Conservation (phyloP, 2,113 vertebrate species). For the Ammodytes marinus region DNA sequence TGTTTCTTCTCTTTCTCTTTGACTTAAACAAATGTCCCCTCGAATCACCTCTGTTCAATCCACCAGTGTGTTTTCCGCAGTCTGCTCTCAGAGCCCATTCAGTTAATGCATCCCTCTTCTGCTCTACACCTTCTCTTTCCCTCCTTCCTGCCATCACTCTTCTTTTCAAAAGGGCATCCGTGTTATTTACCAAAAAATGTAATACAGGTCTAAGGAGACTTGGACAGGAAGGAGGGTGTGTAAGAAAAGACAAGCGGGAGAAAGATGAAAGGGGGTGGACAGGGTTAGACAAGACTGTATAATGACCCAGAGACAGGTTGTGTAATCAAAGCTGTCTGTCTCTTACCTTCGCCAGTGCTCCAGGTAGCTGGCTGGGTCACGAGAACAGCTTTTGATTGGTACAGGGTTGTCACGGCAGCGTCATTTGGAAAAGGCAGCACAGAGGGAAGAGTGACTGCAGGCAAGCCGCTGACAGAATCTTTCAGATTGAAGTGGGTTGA, state of each 20-base stretch:
- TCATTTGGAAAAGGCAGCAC: conserved; percentile 57
- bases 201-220: conserved; percentile 39
- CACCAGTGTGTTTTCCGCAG: conserved; percentile 15
- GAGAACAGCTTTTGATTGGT: conserved; percentile 70
- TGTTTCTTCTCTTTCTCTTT: conserved; percentile 14
- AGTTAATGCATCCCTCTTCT: conserved; percentile 15
- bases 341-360: conserved; percentile 39
- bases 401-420: conserved; percentile 57
- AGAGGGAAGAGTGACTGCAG: conserved; percentile 49
- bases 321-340: conserved; percentile 62
- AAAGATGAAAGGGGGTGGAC: conserved; percentile 36
- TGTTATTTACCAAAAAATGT: conserved; percentile 65
- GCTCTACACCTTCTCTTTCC: conserved; percentile 7
- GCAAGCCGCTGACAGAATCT: conserved; percentile 62
- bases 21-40: conserved; percentile 11
- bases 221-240: conserved; percentile 4
- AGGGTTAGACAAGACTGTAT: conserved; percentile 55
- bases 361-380: conserved; percentile 62
- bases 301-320: conserved; percentile 58
- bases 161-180: conserved; percentile 40
- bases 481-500: conserved; percentile 67
- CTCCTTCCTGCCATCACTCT: conserved; percentile 36
- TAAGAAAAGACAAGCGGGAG: conserved; percentile 34
- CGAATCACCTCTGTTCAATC: conserved; percentile 19
- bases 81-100: conserved; percentile 28